phyloP scores from a whole-genome alignment of 2,888 invertebrate genomes.

The Agrotis exclamationis region DNA sequence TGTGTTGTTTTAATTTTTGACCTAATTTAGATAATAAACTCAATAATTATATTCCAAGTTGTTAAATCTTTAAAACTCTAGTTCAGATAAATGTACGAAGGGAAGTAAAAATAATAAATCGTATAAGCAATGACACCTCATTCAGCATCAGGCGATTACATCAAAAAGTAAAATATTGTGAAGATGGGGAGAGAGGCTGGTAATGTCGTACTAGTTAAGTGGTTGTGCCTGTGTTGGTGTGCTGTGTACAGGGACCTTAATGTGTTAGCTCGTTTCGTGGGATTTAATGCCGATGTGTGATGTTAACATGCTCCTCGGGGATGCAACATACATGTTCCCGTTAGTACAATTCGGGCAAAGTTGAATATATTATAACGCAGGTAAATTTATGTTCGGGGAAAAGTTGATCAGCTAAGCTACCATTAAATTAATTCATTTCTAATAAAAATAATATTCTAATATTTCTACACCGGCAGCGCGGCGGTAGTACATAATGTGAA shows the following conservation, averaged over 20 bases:
- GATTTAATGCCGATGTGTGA: constrained; percentile 21
- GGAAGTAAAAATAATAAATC: too few relatives aligned
- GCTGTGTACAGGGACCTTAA: background rate
- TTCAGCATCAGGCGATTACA: constrained; percentile 38
- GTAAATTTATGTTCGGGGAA: background rate
- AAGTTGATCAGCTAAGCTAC: constrained; percentile 16
- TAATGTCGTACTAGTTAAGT: constrained; percentile 6
- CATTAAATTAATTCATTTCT: constrained; percentile 24
- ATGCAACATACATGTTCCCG: background rate
- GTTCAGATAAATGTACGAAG: too few relatives aligned
- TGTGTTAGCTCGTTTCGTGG: constrained; percentile 20
- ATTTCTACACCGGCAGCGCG: too few relatives aligned
- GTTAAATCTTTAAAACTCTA: too few relatives aligned
- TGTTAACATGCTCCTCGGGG: background rate
- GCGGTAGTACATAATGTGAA: too few relatives aligned
- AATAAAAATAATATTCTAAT: too few relatives aligned
- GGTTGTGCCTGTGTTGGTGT: background rate
- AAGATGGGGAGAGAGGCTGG: background rate
- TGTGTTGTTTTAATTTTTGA: too few relatives aligned
- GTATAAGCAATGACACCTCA: too few relatives aligned
- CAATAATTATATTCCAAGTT: too few relatives aligned
- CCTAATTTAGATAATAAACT: too few relatives aligned
- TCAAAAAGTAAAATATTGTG: constrained; percentile 30
- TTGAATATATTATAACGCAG: background rate
- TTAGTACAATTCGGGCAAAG: background rate